Evolutionary conservation across 2,113 vertebrate genomes (phyloP), one percentile per base, ranked within the genome.

Genomic region (Pseudorhombus dupliciocellatus): DNA sequence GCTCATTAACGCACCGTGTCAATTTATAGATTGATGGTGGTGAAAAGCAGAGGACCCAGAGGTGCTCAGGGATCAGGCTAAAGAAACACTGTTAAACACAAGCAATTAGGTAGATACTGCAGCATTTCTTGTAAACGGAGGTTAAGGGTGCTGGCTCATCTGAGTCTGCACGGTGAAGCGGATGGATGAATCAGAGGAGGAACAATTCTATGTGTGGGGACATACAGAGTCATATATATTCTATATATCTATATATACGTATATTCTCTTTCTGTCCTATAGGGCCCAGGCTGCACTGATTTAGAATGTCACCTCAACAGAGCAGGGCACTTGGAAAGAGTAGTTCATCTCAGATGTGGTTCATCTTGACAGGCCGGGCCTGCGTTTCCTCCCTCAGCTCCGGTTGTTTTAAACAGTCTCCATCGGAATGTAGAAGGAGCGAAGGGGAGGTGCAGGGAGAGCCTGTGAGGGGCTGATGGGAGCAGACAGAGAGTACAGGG

Each of bases 1-100:
- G 52, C 70, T 86, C 86, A 85, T 87, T 88, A 87, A 85, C 68
- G 4, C 73, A 15, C n/a, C 20, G 0, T 62, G 84, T 89, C 82
- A 71, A 77, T 82, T 75, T 65, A 87, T 79, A 26, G 80, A 87
- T 82, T 78, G 70, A 82, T 70, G 54, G 66, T 51, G 20, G 53
- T 59, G 68, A 69, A 76, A 64, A 37, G 59, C 46, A 14, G 46
- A 26, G 22, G 18, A 46, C 46, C 81, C 66, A 16, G 46, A 44
- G 81, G 87, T 73, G 16, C 12, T 7, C 50, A 46, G 26, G 58
- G 59, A 77, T 70, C 61, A 61, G 72, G 66, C 56, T 40, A 40
- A 71, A 86, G 68, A 70, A 80, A 81, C 62, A 62, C 48, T 54
- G 48, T 67, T 52, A 61, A 82, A 79, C 71, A 66, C 31, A 14